Evolutionary conservation across 2,113 vertebrate genomes (phyloP).

Genomic region (Hypocryptadius cinnamomeus): DNA sequence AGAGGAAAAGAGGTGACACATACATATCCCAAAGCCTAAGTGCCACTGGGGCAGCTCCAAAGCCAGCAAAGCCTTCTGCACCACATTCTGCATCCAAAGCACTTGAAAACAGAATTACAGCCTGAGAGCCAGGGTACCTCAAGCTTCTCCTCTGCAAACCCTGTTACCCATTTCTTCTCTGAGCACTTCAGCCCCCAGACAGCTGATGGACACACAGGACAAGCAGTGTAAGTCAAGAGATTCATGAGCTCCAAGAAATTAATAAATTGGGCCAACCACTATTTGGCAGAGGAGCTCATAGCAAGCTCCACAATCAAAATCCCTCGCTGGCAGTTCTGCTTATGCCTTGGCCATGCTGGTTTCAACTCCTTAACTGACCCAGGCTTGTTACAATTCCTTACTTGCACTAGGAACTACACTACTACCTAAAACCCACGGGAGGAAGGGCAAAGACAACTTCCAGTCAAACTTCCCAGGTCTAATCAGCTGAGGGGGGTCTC

Average conservation of each 20-base stretch:
- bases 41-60: neutral
- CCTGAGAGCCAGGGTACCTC: neutral
- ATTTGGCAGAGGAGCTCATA: neutral
- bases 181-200: rapidly evolving
- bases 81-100: neutral
- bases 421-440: neutral
- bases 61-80: neutral
- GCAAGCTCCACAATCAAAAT: neutral
- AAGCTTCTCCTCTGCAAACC: neutral
- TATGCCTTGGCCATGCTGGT: neutral
- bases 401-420: neutral
- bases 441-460: neutral
- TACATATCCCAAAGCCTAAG: neutral
- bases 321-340: neutral
- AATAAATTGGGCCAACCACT: neutral
- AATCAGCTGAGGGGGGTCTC: neutral
- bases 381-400: neutral
- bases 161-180: neutral
- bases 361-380: neutral
- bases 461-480: neutral
- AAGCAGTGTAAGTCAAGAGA: neutral
- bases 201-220: rapidly evolving
- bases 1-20: neutral
- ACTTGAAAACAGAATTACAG: neutral
- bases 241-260: neutral